A percentile compares a stretch with the other conserved stretches of the same genome.
Conservation (phyloP, 2,888 invertebrate species). For the Scaptomyza polygonia region DNA sequence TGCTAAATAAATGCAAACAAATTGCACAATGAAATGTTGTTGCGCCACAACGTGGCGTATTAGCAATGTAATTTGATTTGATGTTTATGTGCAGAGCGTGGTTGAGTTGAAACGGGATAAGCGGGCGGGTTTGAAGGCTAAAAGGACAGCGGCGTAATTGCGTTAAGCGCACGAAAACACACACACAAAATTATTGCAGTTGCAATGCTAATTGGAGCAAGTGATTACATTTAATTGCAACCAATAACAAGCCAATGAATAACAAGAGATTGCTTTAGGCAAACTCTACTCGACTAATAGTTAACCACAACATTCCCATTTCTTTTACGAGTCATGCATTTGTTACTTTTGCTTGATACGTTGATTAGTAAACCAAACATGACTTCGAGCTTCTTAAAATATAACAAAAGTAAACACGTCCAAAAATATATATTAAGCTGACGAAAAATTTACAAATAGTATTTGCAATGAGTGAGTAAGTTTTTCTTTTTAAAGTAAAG, state of each 20-base stretch:
- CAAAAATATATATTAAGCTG: conserved; percentile 6
- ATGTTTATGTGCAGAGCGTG: conserved; percentile 60
- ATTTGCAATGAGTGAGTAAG: conserved; percentile 7
- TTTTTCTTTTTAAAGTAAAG: neutral
- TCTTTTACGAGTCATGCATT: conserved; percentile 36
- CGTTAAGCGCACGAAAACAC: conserved; percentile 47
- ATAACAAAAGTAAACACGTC: conserved; percentile 20
- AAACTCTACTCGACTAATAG: neutral
- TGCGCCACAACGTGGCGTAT: conserved; percentile 67
- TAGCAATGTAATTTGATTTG: conserved; percentile 77
- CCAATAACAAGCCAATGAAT: conserved; percentile 53
- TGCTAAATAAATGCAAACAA: conserved; percentile 60
- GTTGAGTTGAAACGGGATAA: neutral
- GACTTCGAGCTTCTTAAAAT: conserved; percentile 24
- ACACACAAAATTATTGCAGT: conserved; percentile 60
- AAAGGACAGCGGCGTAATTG: conserved; percentile 61
- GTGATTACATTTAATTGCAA: conserved; percentile 73
- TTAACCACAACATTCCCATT: too few species aligned
- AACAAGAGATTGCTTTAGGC: conserved; percentile 2
- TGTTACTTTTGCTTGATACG: conserved; percentile 17
- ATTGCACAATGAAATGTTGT: conserved; percentile 64
- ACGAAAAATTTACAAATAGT: conserved; percentile 4
- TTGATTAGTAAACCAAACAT: conserved; percentile 34
- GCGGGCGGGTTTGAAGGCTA: neutral
- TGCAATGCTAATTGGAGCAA: conserved; percentile 72